Base-by-base conservation (phyloP, 2,113 vertebrate genomes). In the Etia nguti region DNA sequence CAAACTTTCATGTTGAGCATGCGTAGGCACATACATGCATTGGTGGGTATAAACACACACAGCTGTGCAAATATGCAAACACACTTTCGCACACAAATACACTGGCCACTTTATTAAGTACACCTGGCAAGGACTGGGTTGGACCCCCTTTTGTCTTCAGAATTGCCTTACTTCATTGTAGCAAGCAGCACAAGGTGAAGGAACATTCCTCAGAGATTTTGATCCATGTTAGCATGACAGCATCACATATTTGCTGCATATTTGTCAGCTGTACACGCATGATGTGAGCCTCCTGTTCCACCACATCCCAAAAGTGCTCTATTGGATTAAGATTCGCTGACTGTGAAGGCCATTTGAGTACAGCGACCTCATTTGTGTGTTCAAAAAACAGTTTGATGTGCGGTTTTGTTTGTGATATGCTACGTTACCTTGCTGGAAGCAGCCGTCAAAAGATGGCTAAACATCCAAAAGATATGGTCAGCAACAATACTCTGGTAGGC, bases 31-130 rank as follows among this genome's bases (percentile, higher is more conserved):
- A 85, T 57, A 85, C 88, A 92, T 81, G 73, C 73, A 91, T 62
- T 52, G 22, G 20, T 80, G 34, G 22, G 38, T 86, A 77, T 85
- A 57, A 90, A 88, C 89, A 92, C 59, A 82, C 89, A 83, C 88
- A 91, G 86, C 84, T 92, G 90, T 87, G 83, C 84, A 94, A 88
- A 91, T 85, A 90, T 88, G 59, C 83, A 92, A 87, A 81, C 73
- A 59, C 10, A 22, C 52, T 16, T 46, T 48, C 34, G 43, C 2
- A 29, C 41, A 75, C 43, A 2, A 29, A 11, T 73, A 26, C 38
- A 46, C 8, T 46, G 65, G 5, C 13, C 65, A 26, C 38, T 26
- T 46, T 73, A 46, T 6, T 73, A 73, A 4, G 65, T 46, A 26
- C 65, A 46, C 38, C 65, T 73, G 38, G 5, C 41, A 46, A 0